phyloP scores from a whole-genome alignment of 53 echinoderm and acorn worm genomes.

The Paracentrotus lividus region DNA sequence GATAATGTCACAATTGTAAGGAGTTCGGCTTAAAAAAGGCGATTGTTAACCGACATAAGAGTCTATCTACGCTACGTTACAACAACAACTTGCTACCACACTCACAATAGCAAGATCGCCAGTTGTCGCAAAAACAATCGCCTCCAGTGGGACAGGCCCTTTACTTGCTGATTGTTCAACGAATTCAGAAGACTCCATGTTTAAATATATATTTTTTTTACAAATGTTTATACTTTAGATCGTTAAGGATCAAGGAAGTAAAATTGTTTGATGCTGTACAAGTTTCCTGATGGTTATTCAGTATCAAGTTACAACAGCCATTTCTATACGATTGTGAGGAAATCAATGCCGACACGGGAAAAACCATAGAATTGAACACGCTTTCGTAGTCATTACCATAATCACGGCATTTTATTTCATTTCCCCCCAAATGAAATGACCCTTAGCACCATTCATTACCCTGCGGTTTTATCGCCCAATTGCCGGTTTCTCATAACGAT shows the following conservation, averaged over 20 bases:
- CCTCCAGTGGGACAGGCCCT: too few relatives aligned
- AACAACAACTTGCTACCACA: too few relatives aligned
- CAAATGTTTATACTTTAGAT: not conserved
- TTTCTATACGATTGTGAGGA: not conserved
- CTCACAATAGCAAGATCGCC: too few relatives aligned
- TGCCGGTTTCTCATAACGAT: constrained; percentile 48
- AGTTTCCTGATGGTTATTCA: constrained; percentile 1
- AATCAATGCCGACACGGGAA: not conserved
- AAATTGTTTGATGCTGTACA: constrained; percentile 2
- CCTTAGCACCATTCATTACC: constrained; percentile 33
- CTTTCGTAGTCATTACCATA: not conserved
- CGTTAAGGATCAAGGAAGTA: not conserved
- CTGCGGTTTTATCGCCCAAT: constrained; percentile 66
- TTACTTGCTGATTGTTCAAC: too few relatives aligned
- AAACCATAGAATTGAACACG: constrained; percentile 3
- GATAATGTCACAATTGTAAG: too few relatives aligned
- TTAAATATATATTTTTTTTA: not conserved
- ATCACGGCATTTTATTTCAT: not conserved
- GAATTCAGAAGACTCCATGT: not conserved
- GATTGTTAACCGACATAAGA: too few relatives aligned
- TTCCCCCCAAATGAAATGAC: constrained; percentile 45
- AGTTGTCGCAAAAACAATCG: too few relatives aligned
- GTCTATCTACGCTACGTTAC: too few relatives aligned
- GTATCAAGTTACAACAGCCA: not conserved
- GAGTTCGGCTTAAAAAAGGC: too few relatives aligned